phyloP scores from a whole-genome alignment of 1,140 invertebrate species.

The Heliothis virescens region DNA sequence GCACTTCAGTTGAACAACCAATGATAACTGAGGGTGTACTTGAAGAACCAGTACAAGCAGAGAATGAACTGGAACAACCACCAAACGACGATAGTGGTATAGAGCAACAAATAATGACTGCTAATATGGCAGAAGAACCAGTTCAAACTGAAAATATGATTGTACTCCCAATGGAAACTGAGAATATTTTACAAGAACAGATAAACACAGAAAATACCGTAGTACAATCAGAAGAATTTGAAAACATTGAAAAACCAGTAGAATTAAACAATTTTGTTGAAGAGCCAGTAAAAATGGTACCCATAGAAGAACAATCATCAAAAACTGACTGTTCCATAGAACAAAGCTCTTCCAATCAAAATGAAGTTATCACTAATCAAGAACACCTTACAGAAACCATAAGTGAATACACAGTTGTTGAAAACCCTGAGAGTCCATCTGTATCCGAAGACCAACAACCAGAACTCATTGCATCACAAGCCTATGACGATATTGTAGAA shows the following conservation, averaged over 20 bases:
- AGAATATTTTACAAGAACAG: not conserved
- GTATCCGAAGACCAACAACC: not conserved
- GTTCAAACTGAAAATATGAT: constrained; percentile 13
- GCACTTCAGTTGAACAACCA: not conserved
- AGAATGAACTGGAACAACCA: constrained; percentile 17
- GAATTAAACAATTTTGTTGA: constrained; percentile 33
- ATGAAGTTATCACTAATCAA: not conserved
- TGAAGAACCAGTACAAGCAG: constrained; percentile 43
- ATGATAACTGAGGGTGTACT: constrained; percentile 15
- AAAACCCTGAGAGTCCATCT: not conserved
- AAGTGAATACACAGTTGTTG: not conserved
- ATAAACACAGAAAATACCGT: not conserved
- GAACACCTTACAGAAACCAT: not conserved
- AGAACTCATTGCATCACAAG: constrained; percentile 21
- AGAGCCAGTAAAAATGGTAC: constrained; percentile 1
- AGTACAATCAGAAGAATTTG: not conserved
- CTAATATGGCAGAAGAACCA: not conserved
- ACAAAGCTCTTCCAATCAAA: constrained; percentile 9
- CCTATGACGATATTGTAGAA: constrained; percentile 14
- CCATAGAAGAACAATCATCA: constrained; percentile 10
- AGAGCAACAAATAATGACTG: not conserved
- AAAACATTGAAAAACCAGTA: constrained; percentile 1
- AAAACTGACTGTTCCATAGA: not conserved
- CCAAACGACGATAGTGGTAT: constrained; percentile 41
- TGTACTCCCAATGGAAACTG: not conserved